Evolutionary conservation across 1,140 invertebrate genomes (phyloP).

Genomic region (Chironomus tepperi): DNA sequence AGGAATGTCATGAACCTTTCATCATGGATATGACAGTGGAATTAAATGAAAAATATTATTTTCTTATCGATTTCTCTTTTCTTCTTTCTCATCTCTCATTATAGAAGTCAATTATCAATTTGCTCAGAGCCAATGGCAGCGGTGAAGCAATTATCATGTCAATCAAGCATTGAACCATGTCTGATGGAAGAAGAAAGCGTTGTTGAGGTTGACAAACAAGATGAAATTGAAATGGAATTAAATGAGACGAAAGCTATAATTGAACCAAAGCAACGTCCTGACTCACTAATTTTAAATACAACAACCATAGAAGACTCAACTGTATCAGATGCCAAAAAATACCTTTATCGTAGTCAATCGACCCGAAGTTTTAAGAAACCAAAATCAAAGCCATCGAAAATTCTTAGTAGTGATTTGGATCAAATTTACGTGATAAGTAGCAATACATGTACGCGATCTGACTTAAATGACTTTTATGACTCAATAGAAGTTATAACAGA

Average conservation of each 20-base stretch:
- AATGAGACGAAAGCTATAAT: neutral
- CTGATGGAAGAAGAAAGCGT: constrained; percentile 34
- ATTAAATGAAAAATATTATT: neutral
- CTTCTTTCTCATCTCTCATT: too few species aligned
- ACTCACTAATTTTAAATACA: constrained; percentile 11
- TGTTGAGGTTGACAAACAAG: constrained; percentile 30
- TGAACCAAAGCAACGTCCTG: neutral
- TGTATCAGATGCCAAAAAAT: neutral
- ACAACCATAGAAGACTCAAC: neutral
- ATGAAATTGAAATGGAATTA: neutral
- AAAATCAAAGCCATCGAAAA: constrained; percentile 33
- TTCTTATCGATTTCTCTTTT: neutral
- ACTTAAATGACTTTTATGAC: constrained; percentile 36
- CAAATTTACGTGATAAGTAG: constrained; percentile 29
- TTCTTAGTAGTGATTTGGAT: constrained; percentile 33
- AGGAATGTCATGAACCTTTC: neutral
- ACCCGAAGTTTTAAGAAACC: constrained; percentile 31
- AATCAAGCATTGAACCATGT: constrained; percentile 38
- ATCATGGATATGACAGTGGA: neutral
- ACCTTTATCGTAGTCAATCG: constrained; percentile 12
- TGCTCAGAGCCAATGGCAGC: constrained; percentile 38
- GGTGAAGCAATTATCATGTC: constrained; percentile 37
- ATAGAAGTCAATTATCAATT: constrained; percentile 34
- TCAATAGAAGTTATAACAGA: constrained; percentile 37
- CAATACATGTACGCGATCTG: neutral